phyloP scores from a whole-genome alignment of 2,113 vertebrate species.

The Chrysochloris asiatica region DNA sequence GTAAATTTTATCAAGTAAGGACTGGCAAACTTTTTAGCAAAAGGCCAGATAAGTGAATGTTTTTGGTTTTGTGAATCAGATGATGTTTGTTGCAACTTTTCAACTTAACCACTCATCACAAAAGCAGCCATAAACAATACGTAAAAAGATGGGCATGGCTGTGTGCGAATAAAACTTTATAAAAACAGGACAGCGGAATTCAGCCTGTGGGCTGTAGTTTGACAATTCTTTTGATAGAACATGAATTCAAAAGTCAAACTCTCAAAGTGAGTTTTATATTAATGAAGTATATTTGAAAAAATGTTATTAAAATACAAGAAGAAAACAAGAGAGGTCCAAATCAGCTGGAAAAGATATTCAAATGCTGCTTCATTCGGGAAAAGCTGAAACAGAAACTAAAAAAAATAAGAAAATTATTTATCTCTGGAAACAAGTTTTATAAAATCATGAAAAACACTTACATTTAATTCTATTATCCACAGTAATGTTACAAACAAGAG shows the following conservation, averaged over 20 bases:
- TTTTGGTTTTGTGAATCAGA: too few relatives aligned
- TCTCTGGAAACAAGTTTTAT: slow-evolving; percentile 8
- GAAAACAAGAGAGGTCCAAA: neutral
- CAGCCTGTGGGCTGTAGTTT: neutral
- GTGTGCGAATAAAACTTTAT: neutral
- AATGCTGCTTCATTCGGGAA: neutral
- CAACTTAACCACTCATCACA: neutral
- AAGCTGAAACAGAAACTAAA: neutral
- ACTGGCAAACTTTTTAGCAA: too few relatives aligned
- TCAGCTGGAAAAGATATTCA: neutral
- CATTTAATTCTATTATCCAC: slow-evolving; percentile 99
- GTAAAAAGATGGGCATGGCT: neutral
- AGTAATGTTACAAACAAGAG: slow-evolving; percentile 96
- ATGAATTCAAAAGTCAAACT: slow-evolving; percentile 32
- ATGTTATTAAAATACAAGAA: neutral
- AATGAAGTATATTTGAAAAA: slow-evolving; percentile 21
- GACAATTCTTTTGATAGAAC: neutral
- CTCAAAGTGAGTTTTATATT: neutral
- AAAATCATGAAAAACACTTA: slow-evolving; percentile 83
- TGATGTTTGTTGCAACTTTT: neutral
- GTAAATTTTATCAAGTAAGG: too few relatives aligned
- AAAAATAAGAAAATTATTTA: neutral
- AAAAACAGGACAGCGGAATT: neutral
- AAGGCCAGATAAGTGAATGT: too few relatives aligned
- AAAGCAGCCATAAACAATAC: neutral